Base-by-base conservation (phyloP, 2,113 vertebrate species). In the Cyprinus carpio region DNA sequence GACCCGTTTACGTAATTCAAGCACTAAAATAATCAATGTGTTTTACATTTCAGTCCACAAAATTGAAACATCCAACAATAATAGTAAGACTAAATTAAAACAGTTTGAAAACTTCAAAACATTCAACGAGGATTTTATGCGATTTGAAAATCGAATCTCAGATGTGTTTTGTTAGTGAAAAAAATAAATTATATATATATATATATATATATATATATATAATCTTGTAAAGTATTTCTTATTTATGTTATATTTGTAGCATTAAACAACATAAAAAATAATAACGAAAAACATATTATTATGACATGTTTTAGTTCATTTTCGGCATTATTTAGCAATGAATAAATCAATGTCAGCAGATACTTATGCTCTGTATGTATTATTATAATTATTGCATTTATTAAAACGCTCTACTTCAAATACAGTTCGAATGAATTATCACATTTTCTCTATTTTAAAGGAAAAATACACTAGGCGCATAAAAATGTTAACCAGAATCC, bases 401-500 rank as follows among this genome's bases (percentile, higher is more conserved):
- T 15, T 37, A 37, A 6, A n/a, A 43, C 5, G 11, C 0, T 69
- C 3, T 20, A 10, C 25, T 20, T 37, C 34, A 37, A 4, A 37
- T 10, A 29, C 15, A 0, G 3, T 31, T 69, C 10, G 16, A 34
- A 69, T 34, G 5, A 37, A n/a, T 74, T 5, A 6, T 2, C 1
- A 2, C 6, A 12, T 27, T 43, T 43, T 11, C 23, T 37, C 37
- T 23, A 74, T 6, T 46, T 71, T 25, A 15, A 46, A 74, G 23
- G 34, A 9, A 37, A 9, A 67, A 67, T n/a, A 69, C 86, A 75
- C 78, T 75, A 77, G 88, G 87, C 56, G 84, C 29, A 87, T 83
- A 67, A 87, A 83, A 29, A 49, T 43, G 84, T 90, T 88, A 86
- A 90, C 88, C 82, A 87, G 80, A 60, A 83, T 89, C 84, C 27